A percentile compares a stretch with the other conserved stretches of the same genome.
Evolutionary conservation across 2,113 vertebrate genomes (phyloP).

Genomic region (Centropus bengalensis): DNA sequence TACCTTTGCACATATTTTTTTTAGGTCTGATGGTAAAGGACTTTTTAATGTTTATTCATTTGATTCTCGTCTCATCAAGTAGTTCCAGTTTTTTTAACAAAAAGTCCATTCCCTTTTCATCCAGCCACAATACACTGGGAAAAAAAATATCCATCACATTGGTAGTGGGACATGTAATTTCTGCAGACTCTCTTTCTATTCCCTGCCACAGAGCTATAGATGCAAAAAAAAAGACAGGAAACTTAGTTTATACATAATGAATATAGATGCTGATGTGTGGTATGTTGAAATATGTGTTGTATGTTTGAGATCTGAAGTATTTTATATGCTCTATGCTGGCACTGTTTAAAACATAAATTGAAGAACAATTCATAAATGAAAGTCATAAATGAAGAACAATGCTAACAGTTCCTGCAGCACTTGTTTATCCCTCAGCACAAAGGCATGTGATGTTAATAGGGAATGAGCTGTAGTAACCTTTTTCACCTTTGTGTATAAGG

Average conservation of each 20-base stretch:
- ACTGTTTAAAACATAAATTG: not conserved
- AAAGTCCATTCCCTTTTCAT: not conserved
- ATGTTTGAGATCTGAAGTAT: not conserved
- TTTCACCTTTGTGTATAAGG: not conserved
- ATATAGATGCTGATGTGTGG: not conserved
- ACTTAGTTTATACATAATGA: not conserved
- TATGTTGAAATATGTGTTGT: not conserved
- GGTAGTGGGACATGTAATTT: not conserved
- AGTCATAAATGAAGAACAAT: not conserved
- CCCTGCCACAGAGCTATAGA: not conserved
- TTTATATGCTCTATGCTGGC: not conserved
- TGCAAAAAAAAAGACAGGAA: not conserved
- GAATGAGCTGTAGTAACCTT: not conserved
- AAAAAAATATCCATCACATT: not conserved
- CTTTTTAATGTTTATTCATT: not conserved
- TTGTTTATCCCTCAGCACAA: not conserved
- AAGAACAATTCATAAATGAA: no score
- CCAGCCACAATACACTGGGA: not conserved
- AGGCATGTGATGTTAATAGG: not conserved
- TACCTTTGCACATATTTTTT: not conserved
- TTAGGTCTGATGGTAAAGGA: not conserved
- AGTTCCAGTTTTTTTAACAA: not conserved
- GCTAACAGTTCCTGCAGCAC: not conserved
- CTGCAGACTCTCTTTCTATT: not conserved
- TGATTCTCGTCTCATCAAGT: not conserved